phyloP scores from a whole-genome alignment of 2,797 vertebrate species.

The Pantherophis vulpinus region DNA sequence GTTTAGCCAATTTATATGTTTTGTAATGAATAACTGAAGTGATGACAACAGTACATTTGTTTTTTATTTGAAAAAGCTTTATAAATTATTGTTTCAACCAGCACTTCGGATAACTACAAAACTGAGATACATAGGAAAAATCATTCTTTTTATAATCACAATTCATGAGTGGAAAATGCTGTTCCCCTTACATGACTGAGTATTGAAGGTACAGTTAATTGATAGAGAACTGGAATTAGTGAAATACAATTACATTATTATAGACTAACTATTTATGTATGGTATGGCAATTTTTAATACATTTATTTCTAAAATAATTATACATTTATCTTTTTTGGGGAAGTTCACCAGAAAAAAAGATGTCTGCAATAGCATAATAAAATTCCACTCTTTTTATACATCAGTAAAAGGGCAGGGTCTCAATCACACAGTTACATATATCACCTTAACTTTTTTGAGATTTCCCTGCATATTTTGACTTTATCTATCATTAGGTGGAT shows the following conservation, averaged over 20 bases:
- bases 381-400: not conserved
- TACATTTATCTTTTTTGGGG: not conserved
- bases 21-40: not conserved
- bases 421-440: not conserved
- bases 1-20: not conserved
- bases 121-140: not conserved
- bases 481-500: not conserved
- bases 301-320: conserved; percentile 6
- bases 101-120: not conserved
- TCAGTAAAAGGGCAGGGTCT: not conserved
- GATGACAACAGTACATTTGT: conserved; percentile 7
- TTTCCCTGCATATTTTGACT: not conserved
- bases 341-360: not conserved
- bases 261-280: not conserved
- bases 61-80: conserved; percentile 11
- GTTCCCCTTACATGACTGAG: not conserved
- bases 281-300: not conserved
- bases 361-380: not conserved
- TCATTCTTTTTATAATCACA: not conserved
- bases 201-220: not conserved
- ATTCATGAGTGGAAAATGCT: not conserved
- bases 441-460: not conserved
- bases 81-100: conserved; percentile 27
- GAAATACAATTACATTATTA: not conserved
- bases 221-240: not conserved